Evolutionary conservation across 92 coral and sea anemone species (phyloP).

Genomic region (Plumapathes pennacea): DNA sequence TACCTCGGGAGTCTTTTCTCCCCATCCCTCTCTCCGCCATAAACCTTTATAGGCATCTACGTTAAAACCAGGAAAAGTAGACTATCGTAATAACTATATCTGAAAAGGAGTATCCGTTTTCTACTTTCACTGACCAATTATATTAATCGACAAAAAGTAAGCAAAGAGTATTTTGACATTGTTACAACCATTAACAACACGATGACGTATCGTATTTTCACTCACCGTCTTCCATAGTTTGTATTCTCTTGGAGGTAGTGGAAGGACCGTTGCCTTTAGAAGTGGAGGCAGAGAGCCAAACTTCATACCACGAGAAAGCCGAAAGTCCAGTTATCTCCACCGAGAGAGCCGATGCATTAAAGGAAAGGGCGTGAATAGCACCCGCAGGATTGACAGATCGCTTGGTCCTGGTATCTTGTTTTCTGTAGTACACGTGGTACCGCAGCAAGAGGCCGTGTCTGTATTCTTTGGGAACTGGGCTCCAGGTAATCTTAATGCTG

Average conservation of each 20-base stretch:
- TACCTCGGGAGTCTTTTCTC: no score
- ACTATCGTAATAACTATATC: no score
- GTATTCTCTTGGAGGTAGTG: constrained; percentile 35
- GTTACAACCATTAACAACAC: no score
- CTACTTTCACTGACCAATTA: no score
- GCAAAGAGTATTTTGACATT: no score
- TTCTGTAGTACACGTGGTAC: constrained; percentile 61
- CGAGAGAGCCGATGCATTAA: constrained; percentile 48
- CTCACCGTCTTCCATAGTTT: constrained; percentile 66
- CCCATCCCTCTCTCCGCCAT: no score
- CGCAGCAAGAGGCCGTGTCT: constrained; percentile 63
- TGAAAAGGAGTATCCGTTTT: no score
- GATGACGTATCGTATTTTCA: neutral
- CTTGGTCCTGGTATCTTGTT: constrained; percentile 7
- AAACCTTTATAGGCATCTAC: no score
- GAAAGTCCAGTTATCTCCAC: constrained; percentile 50
- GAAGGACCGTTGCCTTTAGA: constrained; percentile 51
- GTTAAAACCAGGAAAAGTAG: no score
- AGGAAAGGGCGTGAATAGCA: constrained; percentile 51
- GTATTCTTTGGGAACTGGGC: constrained; percentile 43
- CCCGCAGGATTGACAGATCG: constrained; percentile 38
- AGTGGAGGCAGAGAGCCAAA: constrained; percentile 62
- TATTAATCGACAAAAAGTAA: no score
- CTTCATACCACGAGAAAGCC: constrained; percentile 37
- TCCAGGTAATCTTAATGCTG: constrained; percentile 69